Percentiles rank a stretch among this genome's conserved stretches.
Evolutionary conservation across 2,797 vertebrate genomes (phyloP).

Genomic region (Diplodus sargus): DNA sequence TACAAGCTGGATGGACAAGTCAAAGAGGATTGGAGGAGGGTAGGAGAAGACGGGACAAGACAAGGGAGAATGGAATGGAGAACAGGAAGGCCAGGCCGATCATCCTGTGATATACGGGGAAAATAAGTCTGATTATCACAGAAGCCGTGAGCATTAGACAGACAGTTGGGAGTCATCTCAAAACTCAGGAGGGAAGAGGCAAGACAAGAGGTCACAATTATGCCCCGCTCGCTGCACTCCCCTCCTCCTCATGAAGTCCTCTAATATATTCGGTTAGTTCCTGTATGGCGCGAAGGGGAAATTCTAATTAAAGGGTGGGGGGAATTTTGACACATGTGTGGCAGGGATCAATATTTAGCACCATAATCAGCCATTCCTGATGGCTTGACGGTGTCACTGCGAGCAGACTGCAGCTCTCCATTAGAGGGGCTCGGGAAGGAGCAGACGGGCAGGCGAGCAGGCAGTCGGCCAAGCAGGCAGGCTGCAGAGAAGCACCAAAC

Average conservation of each 20-base stretch:
- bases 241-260: constrained; percentile 89
- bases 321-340: constrained; percentile 99
- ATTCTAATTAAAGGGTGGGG: constrained; percentile 98
- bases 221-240: constrained; percentile 86
- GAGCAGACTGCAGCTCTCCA: constrained; percentile 90
- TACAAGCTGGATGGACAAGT: background rate
- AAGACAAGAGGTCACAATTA: constrained; percentile 99
- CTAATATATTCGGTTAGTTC: constrained; percentile 96
- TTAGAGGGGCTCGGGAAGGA: constrained; percentile 80
- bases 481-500: constrained; percentile 83
- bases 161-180: constrained; percentile 93
- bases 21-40: constrained; percentile 13
- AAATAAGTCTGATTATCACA: constrained; percentile 95
- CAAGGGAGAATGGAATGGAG: constrained; percentile 26
- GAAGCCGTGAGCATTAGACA: constrained; percentile 89
- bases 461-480: constrained; percentile 50
- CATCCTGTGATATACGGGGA: constrained; percentile 90
- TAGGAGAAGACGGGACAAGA: constrained; percentile 10
- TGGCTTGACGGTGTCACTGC: constrained; percentile 93
- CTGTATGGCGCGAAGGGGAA: constrained; percentile 92
- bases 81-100: constrained; percentile 68
- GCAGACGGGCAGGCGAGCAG: constrained; percentile 51
- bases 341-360: constrained; percentile 99
- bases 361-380: constrained; percentile 97
- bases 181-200: constrained; percentile 92